Conservation (phyloP, 2,113 vertebrate species). For the Seriola aureovittata region DNA sequence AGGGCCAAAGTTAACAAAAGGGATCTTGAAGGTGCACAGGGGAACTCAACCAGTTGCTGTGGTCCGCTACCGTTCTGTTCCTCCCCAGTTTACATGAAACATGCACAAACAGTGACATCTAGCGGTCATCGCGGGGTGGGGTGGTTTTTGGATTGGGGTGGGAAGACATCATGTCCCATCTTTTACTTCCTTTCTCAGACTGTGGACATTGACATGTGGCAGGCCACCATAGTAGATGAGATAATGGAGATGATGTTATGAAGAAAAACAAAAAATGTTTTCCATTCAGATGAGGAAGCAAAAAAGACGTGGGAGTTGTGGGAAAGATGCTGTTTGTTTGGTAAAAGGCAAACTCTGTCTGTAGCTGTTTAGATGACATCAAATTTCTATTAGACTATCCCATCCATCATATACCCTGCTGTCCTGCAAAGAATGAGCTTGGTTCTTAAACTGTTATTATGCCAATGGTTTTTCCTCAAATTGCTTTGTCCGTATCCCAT, state of each 20-base stretch:
- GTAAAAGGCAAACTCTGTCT: slow-evolving; percentile 73
- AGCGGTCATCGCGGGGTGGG: background rate
- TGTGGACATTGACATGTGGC: slow-evolving; percentile 34
- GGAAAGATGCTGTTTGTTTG: slow-evolving; percentile 61
- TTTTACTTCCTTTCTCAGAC: slow-evolving; percentile 21
- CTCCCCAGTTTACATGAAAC: slow-evolving; percentile 27
- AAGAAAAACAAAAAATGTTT: slow-evolving; percentile 64
- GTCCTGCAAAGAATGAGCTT: slow-evolving; percentile 46
- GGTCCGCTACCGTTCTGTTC: slow-evolving; percentile 26
- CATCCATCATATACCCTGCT: slow-evolving; percentile 77
- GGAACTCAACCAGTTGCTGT: slow-evolving; percentile 13
- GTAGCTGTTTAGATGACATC: slow-evolving; percentile 84
- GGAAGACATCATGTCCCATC: background rate
- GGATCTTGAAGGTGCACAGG: slow-evolving; percentile 25
- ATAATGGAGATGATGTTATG: slow-evolving; percentile 65
- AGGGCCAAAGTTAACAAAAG: slow-evolving; percentile 9
- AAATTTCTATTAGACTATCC: slow-evolving; percentile 81
- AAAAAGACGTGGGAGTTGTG: slow-evolving; percentile 51
- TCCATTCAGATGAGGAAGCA: slow-evolving; percentile 70
- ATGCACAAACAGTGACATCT: slow-evolving; percentile 65
- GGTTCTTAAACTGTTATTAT: slow-evolving; percentile 21
- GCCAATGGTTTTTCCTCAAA: slow-evolving; percentile 31
- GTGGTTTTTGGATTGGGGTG: background rate
- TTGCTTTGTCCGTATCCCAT: slow-evolving; percentile 8
- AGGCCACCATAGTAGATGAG: slow-evolving; percentile 65